phyloP scores from a whole-genome alignment of 2,797 vertebrate species.

The Labroides dimidiatus region DNA sequence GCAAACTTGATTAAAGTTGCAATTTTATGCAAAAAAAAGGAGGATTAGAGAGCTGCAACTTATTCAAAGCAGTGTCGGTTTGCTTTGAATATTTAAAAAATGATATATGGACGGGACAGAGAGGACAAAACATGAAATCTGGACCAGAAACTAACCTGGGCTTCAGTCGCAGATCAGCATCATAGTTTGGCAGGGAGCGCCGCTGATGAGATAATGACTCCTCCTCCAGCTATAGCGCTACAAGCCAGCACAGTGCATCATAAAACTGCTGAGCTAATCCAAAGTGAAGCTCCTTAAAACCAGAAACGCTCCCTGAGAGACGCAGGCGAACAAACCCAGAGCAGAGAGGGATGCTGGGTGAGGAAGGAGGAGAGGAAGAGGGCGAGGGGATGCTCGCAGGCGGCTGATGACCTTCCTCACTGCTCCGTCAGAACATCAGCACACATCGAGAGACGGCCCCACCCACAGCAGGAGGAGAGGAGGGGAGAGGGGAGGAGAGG shows the following conservation, averaged over 20 bases:
- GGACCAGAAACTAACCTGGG: slow-evolving; percentile 74
- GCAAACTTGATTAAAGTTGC: too few species aligned
- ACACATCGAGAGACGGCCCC: slow-evolving; percentile 66
- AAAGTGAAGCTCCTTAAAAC: slow-evolving; percentile 43
- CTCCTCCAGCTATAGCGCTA: slow-evolving; percentile 45
- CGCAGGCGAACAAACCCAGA: slow-evolving; percentile 23
- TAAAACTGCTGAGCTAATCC: slow-evolving; percentile 45
- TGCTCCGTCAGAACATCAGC: slow-evolving; percentile 65
- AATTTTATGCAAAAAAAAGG: too few species aligned
- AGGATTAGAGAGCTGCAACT: too few species aligned
- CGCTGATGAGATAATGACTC: slow-evolving; percentile 61
- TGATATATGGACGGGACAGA: too few species aligned
- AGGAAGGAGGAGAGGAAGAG: slow-evolving; percentile 6
- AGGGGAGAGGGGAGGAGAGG: slow-evolving; percentile 4
- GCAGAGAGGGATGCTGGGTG: slow-evolving; percentile 25
- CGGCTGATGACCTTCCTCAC: slow-evolving; percentile 76
- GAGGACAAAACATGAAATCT: background rate
- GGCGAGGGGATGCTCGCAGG: slow-evolving; percentile 40
- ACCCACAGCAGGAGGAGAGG: slow-evolving; percentile 65
- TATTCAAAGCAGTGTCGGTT: too few species aligned
- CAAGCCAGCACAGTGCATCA: slow-evolving; percentile 47
- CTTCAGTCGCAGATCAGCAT: slow-evolving; percentile 69
- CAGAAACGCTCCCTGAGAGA: slow-evolving; percentile 17
- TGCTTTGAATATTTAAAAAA: too few species aligned
- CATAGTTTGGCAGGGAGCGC: slow-evolving; percentile 60